Base-by-base conservation (phyloP, 2,888 invertebrate species). In the Sinopyrophorus schimmeli region DNA sequence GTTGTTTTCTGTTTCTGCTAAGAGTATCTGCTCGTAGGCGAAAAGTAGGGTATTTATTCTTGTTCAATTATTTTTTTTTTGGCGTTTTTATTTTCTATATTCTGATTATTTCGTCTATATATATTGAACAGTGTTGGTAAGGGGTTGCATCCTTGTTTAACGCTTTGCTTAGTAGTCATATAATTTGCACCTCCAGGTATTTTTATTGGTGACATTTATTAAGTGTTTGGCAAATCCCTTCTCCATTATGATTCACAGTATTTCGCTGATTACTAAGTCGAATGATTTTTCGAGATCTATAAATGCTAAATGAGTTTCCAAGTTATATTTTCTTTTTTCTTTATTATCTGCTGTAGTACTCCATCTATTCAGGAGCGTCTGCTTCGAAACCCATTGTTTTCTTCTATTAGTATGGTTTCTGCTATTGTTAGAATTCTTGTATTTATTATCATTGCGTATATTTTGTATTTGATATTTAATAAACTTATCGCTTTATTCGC, bases 131-230 rank as follows among this genome's bases (percentile, higher is more conserved):
- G 14, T 7, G 12, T 30, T 3, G 30, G 15, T 12, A 9, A 30
- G 2, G 16, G 16, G 30, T 7, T 30, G 1, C 30, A 30, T 3
- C 30, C 30, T 12, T 30, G 30, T 30, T 12, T 30, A 2, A 30
- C 7, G 14, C 30, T 14, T 28, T 30, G 15, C 7, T 30, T 30
- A 14, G 30, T 30, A n/a, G 2, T 30, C 15, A 14, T 30, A 30
- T 12, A 14, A 10, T 16, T 14, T 3, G 3, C 7, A 5, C 15
- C 7, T 30, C 30, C 30, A 12, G 15, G 1, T 3, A 30, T 30
- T 30, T 30, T 30, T 12, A 10, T 11, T 11, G 11, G 14, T 28
- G 3, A 28, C 11, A 10, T 10, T 11, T 10, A 28, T 28, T 5
- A 28, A n/a, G 3, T 28, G 28, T 11, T 28, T 28, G 28, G 11